Conservation (phyloP, 2,797 vertebrate genomes). For the Myripristis jacobus region DNA sequence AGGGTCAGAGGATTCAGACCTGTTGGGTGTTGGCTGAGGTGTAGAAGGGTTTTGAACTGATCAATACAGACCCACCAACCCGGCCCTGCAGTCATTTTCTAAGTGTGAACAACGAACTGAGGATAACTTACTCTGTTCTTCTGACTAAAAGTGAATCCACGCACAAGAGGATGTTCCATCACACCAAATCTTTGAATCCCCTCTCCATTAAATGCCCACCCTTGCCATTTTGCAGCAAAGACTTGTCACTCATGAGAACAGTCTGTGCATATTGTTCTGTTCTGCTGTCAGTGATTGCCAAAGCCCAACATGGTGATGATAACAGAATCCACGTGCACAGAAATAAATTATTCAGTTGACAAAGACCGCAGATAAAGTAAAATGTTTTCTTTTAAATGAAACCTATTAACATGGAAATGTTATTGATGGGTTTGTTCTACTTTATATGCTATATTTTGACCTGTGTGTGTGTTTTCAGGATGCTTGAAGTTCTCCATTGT, state of each 20-base stretch:
- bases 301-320: background rate
- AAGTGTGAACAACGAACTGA: slow-evolving; percentile 17
- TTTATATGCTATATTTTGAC: background rate
- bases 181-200: background rate
- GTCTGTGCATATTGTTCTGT: background rate
- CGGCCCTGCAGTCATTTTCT: slow-evolving; percentile 5
- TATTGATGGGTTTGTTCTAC: slow-evolving; percentile 8
- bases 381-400: slow-evolving; percentile 38
- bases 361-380: slow-evolving; percentile 20
- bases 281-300: slow-evolving; percentile 21
- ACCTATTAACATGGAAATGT: background rate
- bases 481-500: background rate
- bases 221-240: slow-evolving; percentile 17
- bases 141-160: slow-evolving; percentile 22
- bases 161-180: slow-evolving; percentile 25
- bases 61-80: slow-evolving; percentile 11
- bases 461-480: slow-evolving; percentile 18
- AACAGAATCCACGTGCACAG: slow-evolving; percentile 20
- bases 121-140: slow-evolving; percentile 20
- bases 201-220: slow-evolving; percentile 10
- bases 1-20: slow-evolving; percentile 11
- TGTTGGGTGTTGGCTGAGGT: slow-evolving; percentile 21
- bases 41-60: slow-evolving; percentile 26
- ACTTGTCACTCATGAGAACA: slow-evolving; percentile 1
- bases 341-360: slow-evolving; percentile 42